These are phyloP conservation scores for Megamerina dolium DNA, from an alignment of 2,888 invertebrate genomes.

Conservation along the genomic window DNA sequence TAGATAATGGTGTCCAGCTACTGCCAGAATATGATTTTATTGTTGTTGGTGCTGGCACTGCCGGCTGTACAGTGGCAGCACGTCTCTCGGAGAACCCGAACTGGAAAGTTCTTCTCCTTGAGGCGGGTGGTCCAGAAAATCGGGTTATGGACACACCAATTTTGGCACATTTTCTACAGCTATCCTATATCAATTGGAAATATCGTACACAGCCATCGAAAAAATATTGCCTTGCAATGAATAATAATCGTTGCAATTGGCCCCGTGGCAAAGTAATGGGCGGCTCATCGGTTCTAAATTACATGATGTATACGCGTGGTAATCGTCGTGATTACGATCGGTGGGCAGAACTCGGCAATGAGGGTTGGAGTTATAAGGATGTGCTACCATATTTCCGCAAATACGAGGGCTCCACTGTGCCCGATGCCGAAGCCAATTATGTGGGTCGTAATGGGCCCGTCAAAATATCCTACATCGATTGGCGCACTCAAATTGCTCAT, in stretches of 20 bases:
- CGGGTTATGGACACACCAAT: conserved; percentile 69
- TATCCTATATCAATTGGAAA: conserved; percentile 68
- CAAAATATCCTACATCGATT: conserved; percentile 53
- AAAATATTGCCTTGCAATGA: conserved; percentile 66
- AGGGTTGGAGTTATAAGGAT: conserved; percentile 67
- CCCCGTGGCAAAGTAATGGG: conserved; percentile 78
- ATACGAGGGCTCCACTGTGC: conserved; percentile 62
- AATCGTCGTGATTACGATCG: conserved; percentile 65
- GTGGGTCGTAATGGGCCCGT: conserved; percentile 54
- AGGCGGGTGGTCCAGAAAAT: conserved; percentile 67
- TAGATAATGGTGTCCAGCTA: conserved; percentile 28
- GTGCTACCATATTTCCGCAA: conserved; percentile 72
- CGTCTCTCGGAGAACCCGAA: conserved; percentile 63
- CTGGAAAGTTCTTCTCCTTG: conserved; percentile 61
- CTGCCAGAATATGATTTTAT: conserved; percentile 65
- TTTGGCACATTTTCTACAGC: conserved; percentile 63
- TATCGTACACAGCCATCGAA: conserved; percentile 71
- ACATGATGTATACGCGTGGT: conserved; percentile 73
- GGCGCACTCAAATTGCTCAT: conserved; percentile 53
- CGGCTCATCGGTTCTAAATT: conserved; percentile 72
- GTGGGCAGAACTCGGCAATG: conserved; percentile 66
- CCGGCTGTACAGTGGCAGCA: conserved; percentile 70
- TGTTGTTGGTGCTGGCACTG: conserved; percentile 73
- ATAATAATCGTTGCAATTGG: conserved; percentile 67
- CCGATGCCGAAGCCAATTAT: conserved; percentile 47